Conservation (phyloP, 2,113 vertebrate species). For the Hypanus sabinus region DNA sequence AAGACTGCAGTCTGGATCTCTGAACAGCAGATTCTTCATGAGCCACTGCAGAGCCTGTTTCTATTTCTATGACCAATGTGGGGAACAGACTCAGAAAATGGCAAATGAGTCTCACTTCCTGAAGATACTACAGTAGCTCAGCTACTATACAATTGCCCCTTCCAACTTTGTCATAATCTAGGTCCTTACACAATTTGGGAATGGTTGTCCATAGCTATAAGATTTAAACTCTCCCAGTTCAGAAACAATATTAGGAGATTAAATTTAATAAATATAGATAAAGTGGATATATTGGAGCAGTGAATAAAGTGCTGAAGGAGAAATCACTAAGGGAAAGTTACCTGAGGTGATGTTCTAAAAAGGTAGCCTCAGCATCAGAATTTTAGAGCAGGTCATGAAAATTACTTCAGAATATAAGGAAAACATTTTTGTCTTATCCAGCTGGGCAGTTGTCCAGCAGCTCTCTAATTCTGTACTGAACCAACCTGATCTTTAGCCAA, state of each 20-base stretch:
- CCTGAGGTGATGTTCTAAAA: not conserved
- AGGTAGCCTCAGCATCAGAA: not conserved
- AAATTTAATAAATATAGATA: not conserved
- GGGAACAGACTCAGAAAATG: not conserved
- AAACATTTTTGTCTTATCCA: not conserved
- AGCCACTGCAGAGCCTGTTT: not conserved
- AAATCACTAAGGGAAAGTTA: not conserved
- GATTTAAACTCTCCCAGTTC: not conserved
- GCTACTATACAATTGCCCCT: not conserved
- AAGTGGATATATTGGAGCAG: not conserved
- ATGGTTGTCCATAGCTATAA: not conserved
- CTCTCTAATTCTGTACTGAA: not conserved
- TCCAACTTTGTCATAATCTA: not conserved
- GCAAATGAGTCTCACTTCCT: not conserved
- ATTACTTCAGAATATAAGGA: no score
- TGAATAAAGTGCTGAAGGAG: no score
- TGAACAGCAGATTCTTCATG: not conserved
- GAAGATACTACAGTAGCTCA: not conserved
- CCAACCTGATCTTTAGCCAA: not conserved
- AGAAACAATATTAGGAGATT: not conserved
- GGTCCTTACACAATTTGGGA: not conserved
- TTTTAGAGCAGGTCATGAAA: not conserved
- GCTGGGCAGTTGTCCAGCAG: not conserved
- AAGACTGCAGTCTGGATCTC: not conserved
- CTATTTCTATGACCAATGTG: not conserved